phyloP scores from a whole-genome alignment of 2,797 vertebrate species.

The Alauda arvensis region DNA sequence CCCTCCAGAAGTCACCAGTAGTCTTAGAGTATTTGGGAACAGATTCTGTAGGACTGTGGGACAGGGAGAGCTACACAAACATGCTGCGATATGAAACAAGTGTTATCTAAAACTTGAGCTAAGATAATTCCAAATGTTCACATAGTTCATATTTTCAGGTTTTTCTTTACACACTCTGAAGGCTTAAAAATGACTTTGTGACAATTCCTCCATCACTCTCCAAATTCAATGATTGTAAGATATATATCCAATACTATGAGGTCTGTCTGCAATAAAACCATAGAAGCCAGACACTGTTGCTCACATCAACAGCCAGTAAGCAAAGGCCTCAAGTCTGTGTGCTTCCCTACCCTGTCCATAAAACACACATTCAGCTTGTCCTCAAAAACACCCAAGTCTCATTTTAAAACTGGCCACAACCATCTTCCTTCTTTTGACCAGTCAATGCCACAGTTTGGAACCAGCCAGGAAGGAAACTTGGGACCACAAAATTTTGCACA shows the following conservation, averaged over 20 bases:
- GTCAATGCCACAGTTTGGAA: fast-evolving
- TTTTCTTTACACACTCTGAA: background rate
- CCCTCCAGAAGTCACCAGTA: background rate
- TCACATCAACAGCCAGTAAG: background rate
- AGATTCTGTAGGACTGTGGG: background rate
- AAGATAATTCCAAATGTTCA: background rate
- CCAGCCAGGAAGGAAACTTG: background rate
- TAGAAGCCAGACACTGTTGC: background rate
- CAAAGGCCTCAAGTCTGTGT: background rate
- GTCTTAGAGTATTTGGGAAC: background rate
- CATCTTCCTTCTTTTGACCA: background rate
- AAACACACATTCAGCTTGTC: background rate
- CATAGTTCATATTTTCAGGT: background rate
- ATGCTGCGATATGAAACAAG: background rate
- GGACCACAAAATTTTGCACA: background rate
- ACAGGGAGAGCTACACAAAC: background rate
- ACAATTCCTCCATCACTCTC: background rate
- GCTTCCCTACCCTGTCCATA: background rate
- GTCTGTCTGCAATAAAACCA: background rate
- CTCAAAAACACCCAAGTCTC: background rate
- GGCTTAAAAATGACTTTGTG: background rate
- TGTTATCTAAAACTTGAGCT: background rate
- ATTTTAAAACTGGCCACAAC: background rate
- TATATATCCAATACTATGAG: background rate
- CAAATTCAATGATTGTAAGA: background rate